Percentiles rank a stretch among this genome's conserved stretches.
Conservation (phyloP, 1,140 invertebrate genomes). For the Atopsyche davidsoni region DNA sequence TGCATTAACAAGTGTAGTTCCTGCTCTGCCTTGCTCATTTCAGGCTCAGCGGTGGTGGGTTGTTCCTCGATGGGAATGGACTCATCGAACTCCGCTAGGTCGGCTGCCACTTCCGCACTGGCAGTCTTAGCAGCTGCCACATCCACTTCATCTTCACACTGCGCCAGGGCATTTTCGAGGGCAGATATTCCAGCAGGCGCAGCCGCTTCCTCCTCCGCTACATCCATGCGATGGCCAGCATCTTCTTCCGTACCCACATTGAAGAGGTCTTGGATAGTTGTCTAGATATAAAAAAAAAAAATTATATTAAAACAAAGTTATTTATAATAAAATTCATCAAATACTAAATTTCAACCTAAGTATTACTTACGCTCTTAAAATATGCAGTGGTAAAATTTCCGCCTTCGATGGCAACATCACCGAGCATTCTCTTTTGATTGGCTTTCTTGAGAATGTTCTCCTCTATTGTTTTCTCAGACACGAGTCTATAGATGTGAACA, state of each 20-base stretch:
- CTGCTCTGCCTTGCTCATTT: conserved; percentile 74
- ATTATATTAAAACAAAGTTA: neutral
- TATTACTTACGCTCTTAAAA: conserved; percentile 78
- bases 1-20: conserved; percentile 77
- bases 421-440: conserved; percentile 93
- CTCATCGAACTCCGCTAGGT: conserved; percentile 95
- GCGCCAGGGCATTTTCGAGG: conserved; percentile 77
- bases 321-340: too few species aligned
- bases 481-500: conserved; percentile 96
- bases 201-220: conserved; percentile 10
- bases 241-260: conserved; percentile 65
- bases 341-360: too few species aligned
- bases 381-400: conserved; percentile 98
- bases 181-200: conserved; percentile 43
- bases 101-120: conserved; percentile 87
- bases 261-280: conserved; percentile 90
- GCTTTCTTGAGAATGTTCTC: conserved; percentile 99
- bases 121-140: conserved; percentile 84
- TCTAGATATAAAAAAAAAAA: conserved; percentile 46
- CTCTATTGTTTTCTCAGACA: conserved; percentile 96
- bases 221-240: conserved; percentile 34
- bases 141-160: conserved; percentile 92
- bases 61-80: conserved; percentile 82
- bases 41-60: conserved; percentile 49
- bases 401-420: conserved; percentile 96